Conservation (phyloP, 1,140 invertebrate genomes). For the Berghia stephanieae region DNA sequence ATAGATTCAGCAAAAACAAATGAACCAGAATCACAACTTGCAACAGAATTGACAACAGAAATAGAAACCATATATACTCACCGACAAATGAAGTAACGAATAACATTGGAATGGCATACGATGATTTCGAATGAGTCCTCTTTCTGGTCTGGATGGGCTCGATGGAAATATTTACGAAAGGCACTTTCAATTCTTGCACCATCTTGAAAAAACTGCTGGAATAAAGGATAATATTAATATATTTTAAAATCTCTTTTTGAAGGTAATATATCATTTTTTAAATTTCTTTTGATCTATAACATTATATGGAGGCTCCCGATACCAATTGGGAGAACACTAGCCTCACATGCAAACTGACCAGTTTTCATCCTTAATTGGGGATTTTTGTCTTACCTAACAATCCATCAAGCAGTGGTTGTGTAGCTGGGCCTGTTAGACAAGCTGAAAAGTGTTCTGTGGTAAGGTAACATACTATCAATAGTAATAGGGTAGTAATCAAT, state of each 20-base stretch:
- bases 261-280: background rate
- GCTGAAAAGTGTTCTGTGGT: no score
- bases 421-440: no score
- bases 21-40: background rate
- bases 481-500: no score
- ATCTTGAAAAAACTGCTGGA: constrained; percentile 86
- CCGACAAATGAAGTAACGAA: constrained; percentile 96
- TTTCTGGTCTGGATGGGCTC: constrained; percentile 82
- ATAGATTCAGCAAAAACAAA: no score
- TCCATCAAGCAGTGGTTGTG: no score
- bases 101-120: constrained; percentile 98
- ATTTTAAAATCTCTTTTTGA: background rate
- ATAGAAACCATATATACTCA: constrained; percentile 60
- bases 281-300: background rate
- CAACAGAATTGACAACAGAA: background rate
- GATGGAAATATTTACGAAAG: constrained; percentile 92
- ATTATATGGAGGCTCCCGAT: no score
- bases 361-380: no score
- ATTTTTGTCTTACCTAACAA: no score
- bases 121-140: constrained; percentile 90
- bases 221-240: constrained; percentile 9
- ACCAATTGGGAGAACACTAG: no score
- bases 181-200: constrained; percentile 97
- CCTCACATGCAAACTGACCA: no score
- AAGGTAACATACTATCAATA: no score